Evolutionary conservation across 2,888 invertebrate genomes (phyloP), one percentile per base, ranked within the genome.

Genomic region (Eumerus sabulonum): DNA sequence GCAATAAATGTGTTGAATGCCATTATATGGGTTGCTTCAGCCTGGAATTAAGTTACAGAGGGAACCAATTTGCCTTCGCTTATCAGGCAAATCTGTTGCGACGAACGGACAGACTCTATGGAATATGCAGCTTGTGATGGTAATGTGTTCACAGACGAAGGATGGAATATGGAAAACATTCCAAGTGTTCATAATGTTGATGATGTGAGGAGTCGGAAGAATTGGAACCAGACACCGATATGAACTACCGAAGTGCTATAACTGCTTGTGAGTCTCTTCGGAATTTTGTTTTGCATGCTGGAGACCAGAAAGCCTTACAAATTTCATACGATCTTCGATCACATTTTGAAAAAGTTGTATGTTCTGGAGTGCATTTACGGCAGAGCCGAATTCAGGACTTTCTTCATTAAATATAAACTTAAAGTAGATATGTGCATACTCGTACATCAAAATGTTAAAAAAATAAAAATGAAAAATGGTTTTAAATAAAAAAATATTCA

Each of bases 1-100:
- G 35, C 51, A 36, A 51, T 50, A 14, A 50, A 35, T 35, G 35
- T 35, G 27, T 35, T 50, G 14, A 35, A 50, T 50, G 35, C 35
- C 50, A 35, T 50, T 35, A 35, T 9, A n/a, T 44, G 1, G 1
- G 44, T 13, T 44, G 44, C 13, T 44, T 1, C 44, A n/a, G 9
- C 44, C 3, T 44, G 44, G 44, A 44, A 44, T 13, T 13, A 13
- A 7, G 44, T 7, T 11, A 1, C 7, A n/a, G 1, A 9, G 13
- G 44, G 13, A 1, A 44, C 44, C 44, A 44, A 36, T 36, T 9
- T 36, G 5, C 11, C 36, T 36, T 36, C 36, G 36, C 36, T 36
- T 11, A 36, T 36, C 36, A 36, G 36, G 36, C 36, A 36, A 36
- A 36, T 11, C 36, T 5, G 36, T 36, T 36, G 36, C 36, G 36